These are phyloP conservation scores for Paralichthys olivaceus DNA, from an alignment of 2,113 vertebrate species.

Conservation along the genomic window DNA sequence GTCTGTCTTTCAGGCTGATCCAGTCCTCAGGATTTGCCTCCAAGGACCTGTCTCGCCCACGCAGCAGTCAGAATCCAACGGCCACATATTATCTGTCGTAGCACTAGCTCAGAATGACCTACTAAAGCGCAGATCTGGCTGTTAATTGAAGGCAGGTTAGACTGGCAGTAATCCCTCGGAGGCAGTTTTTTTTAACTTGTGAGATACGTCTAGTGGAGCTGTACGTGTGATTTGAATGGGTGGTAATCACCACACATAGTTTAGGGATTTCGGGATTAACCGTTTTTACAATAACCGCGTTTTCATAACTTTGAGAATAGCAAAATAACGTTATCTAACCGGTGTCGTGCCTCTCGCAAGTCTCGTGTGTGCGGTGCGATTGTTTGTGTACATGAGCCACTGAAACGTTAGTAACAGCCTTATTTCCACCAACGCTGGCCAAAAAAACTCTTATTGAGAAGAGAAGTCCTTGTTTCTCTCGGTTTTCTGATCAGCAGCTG, in stretches of 20 bases:
- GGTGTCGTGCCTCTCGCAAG: too few species aligned
- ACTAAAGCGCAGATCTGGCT: slow-evolving; percentile 12
- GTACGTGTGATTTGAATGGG: not conserved
- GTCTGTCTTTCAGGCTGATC: slow-evolving; percentile 83
- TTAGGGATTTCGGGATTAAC: not conserved
- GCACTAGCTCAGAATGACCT: slow-evolving; percentile 14
- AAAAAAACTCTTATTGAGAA: too few species aligned
- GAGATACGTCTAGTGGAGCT: not conserved
- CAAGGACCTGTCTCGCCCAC: slow-evolving; percentile 74
- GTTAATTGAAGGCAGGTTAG: slow-evolving; percentile 36
- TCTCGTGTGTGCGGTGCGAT: too few species aligned
- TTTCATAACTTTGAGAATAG: too few species aligned
- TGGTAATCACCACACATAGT: not conserved
- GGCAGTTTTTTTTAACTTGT: not conserved
- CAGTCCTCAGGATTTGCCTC: slow-evolving; percentile 76
- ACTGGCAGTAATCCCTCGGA: not conserved
- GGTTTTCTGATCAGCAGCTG: too few species aligned
- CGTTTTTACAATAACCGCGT: too few species aligned
- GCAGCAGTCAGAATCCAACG: slow-evolving; percentile 68
- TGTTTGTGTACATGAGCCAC: too few species aligned
- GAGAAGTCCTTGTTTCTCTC: too few species aligned
- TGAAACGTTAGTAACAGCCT: too few species aligned
- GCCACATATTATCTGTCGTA: slow-evolving; percentile 49
- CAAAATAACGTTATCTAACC: too few species aligned
- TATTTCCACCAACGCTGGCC: too few species aligned